Evolutionary conservation across 1,140 invertebrate species (phyloP), one percentile per base, ranked within the genome.

Genomic region (Rhynchophorus ferrugineus): DNA sequence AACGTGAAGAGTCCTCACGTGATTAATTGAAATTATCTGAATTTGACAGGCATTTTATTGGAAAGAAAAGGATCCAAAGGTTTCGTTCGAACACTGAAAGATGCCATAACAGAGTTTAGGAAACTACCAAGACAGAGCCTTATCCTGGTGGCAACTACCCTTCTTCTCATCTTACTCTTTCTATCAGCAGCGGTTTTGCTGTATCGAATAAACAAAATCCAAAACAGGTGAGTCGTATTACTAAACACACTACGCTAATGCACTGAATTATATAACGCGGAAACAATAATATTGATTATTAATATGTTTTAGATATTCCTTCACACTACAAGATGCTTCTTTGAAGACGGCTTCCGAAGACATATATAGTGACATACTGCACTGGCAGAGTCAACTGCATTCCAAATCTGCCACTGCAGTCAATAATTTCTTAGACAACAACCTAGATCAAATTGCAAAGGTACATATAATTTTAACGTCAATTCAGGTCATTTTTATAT

Each of bases 401-500:
- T 74, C 78, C 34, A 75, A 76, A 44, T 79, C 79, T 2, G 78
- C 78, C 1, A 64, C 69, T 24, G 78, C 80, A 51, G 71, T 82
- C 37, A 76, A 80, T 64, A 74, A 77, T 54, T 80, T 79, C 61
- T 71, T 81, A 48, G 73, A 75, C 59, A 74, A 75, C 56, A 80
- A 81, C 67, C 66, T 81, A 46, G 70, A 79, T 62, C 73, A 80
- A 64, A 77, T 82, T 49, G 73, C 77, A 24, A 80, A 79, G 73
- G 79, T 80, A 63, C 60, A 75, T 76, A 42, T 8, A 49, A 34
- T 13, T 16, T 20, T 11, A 9, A 45, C 34, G 5, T 38, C 35
- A 33, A 7, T 13, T 36, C 37, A 11, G 7, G 48, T 54, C 39
- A 3, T 20, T 49, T 45, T 2, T 16, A 42, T 34, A 42, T 29